Conservation (phyloP, 2,797 vertebrate species). For the Moxostoma hubbsi region DNA sequence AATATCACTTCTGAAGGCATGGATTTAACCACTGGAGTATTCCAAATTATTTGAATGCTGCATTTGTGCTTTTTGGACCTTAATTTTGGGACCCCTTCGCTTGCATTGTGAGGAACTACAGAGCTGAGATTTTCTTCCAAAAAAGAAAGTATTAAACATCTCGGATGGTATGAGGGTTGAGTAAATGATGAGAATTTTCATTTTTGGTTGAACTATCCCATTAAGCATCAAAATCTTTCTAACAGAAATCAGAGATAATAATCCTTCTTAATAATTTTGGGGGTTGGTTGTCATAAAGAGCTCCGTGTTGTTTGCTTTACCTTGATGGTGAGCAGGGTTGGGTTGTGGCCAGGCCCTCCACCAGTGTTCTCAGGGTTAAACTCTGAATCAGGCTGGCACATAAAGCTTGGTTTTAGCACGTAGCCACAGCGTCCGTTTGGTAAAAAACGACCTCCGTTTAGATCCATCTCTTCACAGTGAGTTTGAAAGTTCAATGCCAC, state of each 20-base stretch:
- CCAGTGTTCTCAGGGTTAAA: constrained; percentile 84
- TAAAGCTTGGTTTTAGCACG: constrained; percentile 84
- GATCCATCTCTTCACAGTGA: constrained; percentile 89
- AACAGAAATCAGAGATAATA: neutral
- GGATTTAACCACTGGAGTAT: too few species aligned
- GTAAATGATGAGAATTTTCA: too few species aligned
- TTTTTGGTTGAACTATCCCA: too few species aligned
- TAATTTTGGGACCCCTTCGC: too few species aligned
- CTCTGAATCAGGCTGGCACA: constrained; percentile 70
- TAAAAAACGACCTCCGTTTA: constrained; percentile 89
- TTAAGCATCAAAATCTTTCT: neutral
- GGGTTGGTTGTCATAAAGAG: neutral
- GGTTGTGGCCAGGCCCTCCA: constrained; percentile 73
- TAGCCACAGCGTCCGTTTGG: constrained; percentile 87
- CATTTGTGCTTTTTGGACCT: too few species aligned
- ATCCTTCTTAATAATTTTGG: neutral
- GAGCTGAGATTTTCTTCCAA: too few species aligned
- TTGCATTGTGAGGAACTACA: too few species aligned
- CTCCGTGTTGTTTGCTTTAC: constrained; percentile 66
- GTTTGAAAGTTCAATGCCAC: constrained; percentile 97
- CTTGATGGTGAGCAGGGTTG: constrained; percentile 78
- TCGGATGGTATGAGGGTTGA: too few species aligned
- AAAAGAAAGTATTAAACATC: too few species aligned
- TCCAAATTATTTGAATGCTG: too few species aligned
- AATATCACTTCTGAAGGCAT: too few species aligned